A percentile compares a stretch with the other conserved stretches of the same genome.
Conservation (phyloP, 2,113 vertebrate genomes). For the Poicephalus meyeri region DNA sequence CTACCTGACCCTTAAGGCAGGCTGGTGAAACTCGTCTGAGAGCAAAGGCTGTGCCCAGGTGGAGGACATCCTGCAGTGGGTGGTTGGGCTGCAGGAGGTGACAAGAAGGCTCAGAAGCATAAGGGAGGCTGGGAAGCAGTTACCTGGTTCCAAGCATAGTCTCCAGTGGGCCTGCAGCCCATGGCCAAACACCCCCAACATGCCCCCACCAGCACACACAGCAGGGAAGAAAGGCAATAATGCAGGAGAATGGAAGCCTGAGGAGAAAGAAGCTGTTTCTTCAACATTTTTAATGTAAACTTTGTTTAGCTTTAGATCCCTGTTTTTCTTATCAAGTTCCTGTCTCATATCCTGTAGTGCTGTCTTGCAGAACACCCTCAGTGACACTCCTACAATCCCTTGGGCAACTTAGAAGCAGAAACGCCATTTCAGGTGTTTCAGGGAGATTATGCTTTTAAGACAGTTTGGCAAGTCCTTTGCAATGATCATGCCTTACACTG, state of each 20-base stretch:
- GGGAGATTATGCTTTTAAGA: not conserved
- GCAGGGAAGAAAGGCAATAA: not conserved
- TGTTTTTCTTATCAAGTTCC: not conserved
- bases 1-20: not conserved
- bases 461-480: not conserved
- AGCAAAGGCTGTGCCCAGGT: not conserved
- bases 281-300: not conserved
- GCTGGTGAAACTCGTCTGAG: not conserved
- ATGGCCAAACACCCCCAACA: not conserved
- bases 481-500: not conserved
- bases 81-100: not conserved
- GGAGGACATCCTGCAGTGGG: not conserved
- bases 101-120: not conserved
- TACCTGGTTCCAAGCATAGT: not conserved
- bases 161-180: not conserved
- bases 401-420: not conserved
- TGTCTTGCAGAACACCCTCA: not conserved
- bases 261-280: not conserved
- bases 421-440: not conserved
- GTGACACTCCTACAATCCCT: not conserved
- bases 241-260: not conserved
- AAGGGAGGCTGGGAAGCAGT: not conserved
- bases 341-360: too few relatives aligned
- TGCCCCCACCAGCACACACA: not conserved
- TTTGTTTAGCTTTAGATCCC: not conserved